Percentiles rank a stretch among this genome's conserved stretches.
These are phyloP conservation scores for Rhagoletis pomonella DNA, from an alignment of 1,140 invertebrate species.

Conservation along the genomic window DNA sequence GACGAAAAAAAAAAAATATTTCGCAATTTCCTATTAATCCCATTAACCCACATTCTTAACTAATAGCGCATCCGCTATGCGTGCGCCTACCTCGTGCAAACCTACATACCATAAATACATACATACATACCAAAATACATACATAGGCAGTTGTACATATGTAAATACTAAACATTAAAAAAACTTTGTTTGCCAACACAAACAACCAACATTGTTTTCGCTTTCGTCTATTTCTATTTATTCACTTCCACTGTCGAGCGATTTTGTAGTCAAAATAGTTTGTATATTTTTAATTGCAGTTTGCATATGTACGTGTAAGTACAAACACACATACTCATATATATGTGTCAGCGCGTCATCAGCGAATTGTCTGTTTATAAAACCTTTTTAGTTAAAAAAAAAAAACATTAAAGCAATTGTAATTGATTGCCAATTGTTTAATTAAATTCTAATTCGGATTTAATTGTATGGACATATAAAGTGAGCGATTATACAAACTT, in stretches of 20 bases:
- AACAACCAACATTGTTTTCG: background rate
- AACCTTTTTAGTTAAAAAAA: constrained; percentile 39
- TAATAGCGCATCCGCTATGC: background rate
- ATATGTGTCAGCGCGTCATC: background rate
- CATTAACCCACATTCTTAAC: constrained; percentile 31
- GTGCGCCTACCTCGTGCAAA: background rate
- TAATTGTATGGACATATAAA: constrained; percentile 7
- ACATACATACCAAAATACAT: background rate
- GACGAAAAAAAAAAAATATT: constrained; percentile 5
- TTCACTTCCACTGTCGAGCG: constrained; percentile 33
- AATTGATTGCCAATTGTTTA: constrained; percentile 54
- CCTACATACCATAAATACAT: background rate
- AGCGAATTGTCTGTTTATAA: no score
- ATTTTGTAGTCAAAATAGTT: constrained; percentile 3
- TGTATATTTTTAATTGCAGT: constrained; percentile 24
- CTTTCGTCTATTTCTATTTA: constrained; percentile 12
- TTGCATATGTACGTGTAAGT: background rate
- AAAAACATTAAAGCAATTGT: constrained; percentile 50
- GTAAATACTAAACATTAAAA: background rate
- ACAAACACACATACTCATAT: background rate
- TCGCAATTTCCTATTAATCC: constrained; percentile 33
- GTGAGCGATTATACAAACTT: no score
- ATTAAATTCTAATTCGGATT: constrained; percentile 54
- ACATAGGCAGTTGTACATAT: background rate
- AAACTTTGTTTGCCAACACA: background rate